These are phyloP conservation scores for Tympanuchus pallidicinctus DNA, from an alignment of 2,113 vertebrate species.

Conservation along the genomic window DNA sequence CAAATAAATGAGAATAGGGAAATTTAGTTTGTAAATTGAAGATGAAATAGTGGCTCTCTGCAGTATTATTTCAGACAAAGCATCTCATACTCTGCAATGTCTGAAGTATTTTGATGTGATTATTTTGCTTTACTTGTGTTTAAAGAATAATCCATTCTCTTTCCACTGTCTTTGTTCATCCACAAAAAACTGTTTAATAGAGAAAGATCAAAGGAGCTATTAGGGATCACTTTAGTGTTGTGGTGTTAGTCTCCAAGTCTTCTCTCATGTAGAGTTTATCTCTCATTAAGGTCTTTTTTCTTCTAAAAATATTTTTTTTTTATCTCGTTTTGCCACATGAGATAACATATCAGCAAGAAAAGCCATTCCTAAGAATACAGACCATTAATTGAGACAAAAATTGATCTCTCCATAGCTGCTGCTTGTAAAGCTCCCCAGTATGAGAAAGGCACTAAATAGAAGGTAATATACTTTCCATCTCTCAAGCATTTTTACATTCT, in stretches of 20 bases:
- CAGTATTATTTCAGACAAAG: not conserved
- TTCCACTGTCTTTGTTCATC: not conserved
- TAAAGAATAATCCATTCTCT: not conserved
- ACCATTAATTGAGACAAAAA: not conserved
- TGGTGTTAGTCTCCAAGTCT: not conserved
- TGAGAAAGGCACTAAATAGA: constrained; percentile 17
- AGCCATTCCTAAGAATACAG: not conserved
- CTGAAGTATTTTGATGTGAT: accelerated
- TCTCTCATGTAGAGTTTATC: not conserved
- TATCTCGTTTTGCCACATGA: not conserved
- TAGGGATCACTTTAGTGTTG: not conserved
- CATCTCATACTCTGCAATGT: not conserved
- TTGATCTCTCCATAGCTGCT: not conserved
- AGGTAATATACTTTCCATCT: not conserved
- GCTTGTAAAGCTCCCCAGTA: not conserved
- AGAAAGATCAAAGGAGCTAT: not conserved
- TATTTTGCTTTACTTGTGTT: not conserved
- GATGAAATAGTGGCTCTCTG: not conserved
- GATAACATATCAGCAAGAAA: not conserved
- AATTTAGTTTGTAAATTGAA: not conserved
- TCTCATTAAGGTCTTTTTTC: not conserved
- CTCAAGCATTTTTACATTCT: not conserved
- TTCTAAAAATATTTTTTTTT: not conserved
- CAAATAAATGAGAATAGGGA: not conserved
- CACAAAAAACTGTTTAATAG: not conserved